phyloP scores from a whole-genome alignment of 2,113 vertebrate genomes.

The Carlito syrichta region DNA sequence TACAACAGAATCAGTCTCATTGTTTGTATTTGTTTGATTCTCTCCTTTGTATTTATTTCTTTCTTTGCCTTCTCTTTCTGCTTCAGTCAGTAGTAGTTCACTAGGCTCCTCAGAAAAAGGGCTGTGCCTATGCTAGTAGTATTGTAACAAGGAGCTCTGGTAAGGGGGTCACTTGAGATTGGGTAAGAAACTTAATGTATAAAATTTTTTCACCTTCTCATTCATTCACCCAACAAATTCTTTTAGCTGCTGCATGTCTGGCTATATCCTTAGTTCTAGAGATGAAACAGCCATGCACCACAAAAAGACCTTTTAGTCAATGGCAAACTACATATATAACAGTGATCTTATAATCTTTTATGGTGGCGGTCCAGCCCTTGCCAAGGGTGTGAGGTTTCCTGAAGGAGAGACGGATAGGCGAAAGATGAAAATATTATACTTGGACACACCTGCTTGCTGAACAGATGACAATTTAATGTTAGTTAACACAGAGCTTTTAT shows the following conservation, averaged over 20 bases:
- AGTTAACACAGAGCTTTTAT: no score
- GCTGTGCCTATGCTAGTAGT: not conserved
- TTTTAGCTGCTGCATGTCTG: not conserved
- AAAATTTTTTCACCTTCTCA: not conserved
- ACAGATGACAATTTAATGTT: no score
- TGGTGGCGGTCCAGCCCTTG: no score
- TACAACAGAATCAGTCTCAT: not conserved
- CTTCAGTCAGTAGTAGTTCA: not conserved
- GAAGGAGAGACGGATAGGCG: no score
- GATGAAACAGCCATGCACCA: not conserved
- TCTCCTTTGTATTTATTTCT: not conserved
- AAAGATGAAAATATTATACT: no score
- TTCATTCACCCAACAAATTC: not conserved
- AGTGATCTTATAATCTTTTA: no score
- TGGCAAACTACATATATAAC: not conserved
- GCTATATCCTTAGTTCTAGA: not conserved
- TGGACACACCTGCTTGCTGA: no score
- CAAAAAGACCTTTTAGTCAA: not conserved
- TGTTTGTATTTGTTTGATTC: not conserved
- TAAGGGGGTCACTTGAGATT: not conserved
- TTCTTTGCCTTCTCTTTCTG: not conserved
- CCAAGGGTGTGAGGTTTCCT: no score
- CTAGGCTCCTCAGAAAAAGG: not conserved
- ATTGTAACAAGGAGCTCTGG: not conserved
- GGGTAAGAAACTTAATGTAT: not conserved